Evolutionary conservation across 2,113 vertebrate species (phyloP).

Genomic region (Bufo gargarizans): DNA sequence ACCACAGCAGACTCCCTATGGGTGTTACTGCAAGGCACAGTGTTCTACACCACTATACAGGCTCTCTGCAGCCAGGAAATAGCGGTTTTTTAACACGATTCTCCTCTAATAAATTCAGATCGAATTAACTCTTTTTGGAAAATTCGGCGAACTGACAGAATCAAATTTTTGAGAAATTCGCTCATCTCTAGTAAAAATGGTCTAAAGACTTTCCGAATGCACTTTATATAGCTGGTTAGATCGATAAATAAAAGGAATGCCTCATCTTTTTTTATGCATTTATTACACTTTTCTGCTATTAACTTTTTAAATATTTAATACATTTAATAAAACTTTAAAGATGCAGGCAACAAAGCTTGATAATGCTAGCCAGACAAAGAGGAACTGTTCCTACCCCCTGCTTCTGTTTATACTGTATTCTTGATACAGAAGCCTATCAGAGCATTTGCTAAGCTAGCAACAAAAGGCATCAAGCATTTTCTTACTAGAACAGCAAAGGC

Average conservation of each 20-base stretch:
- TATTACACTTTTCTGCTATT: not conserved
- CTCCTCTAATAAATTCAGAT: no score
- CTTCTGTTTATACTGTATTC: not conserved
- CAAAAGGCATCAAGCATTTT: constrained; percentile 34
- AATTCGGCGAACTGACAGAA: no score
- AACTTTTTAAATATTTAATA: not conserved
- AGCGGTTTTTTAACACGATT: no score
- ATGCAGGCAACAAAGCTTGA: not conserved
- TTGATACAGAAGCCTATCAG: constrained; percentile 11
- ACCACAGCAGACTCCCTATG: no score
- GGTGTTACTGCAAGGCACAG: no score
- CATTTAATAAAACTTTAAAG: not conserved
- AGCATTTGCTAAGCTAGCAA: constrained; percentile 43
- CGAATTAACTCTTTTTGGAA: no score
- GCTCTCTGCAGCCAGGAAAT: no score
- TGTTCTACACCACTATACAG: no score
- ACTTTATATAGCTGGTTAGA: not conserved
- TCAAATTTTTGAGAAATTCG: no score
- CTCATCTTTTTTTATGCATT: not conserved
- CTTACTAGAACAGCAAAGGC: constrained; percentile 24
- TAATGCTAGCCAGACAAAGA: not conserved
- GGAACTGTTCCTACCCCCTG: not conserved
- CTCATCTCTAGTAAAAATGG: no score
- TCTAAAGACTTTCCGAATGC: no score
- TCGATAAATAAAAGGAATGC: not conserved